Base-by-base conservation (phyloP, 1,140 invertebrate species). In the Bombus impatiens region DNA sequence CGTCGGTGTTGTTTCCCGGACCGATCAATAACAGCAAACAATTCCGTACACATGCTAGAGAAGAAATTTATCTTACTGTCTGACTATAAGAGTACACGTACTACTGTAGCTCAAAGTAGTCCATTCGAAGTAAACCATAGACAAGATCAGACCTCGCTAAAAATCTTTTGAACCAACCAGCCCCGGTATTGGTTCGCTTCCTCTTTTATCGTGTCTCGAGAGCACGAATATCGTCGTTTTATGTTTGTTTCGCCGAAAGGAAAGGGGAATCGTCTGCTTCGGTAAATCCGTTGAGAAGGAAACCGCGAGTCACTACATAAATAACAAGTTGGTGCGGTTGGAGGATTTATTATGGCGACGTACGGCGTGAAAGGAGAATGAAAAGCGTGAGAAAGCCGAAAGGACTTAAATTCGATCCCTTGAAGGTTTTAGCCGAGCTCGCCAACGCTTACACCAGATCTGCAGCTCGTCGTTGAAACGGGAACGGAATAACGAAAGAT, bases 11-110 rank as follows among this genome's bases (percentile, higher is more conserved):
- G 82, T 72, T 72, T 40, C 18, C 12, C 25, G 12, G 78, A 28
- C 71, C 59, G 82, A 84, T 84, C 82, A 68, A 84, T 84, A 84
- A 70, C 62, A 42, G 82, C 82, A 84, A 84, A 84, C 82, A 78
- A 84, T 78, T 47, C 65, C 13, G 44, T 70, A 53, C 75, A 53
- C 82, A 53, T n/a, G 82, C 65, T 65, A 53, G 65, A 35, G 35
- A 70, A 78, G 82, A 57, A 78, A 84, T 84, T 78, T 70, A 84
- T 84, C 65, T 77, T 65, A 12, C 5, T 28, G 81, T n/a, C 72
- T 22, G 81, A 40, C 59, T 77, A 25, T 67, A 47, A 77, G 42
- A 32, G n/a, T 67, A 47, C 72, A n/a, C 65, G 15, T 35, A 76
- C 57, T 15, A 76, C 71, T 44, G 8, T 22, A 5, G 22, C 40